These are phyloP conservation scores for Melanophora roralis DNA, from an alignment of 2,888 invertebrate genomes.

Conservation along the genomic window DNA sequence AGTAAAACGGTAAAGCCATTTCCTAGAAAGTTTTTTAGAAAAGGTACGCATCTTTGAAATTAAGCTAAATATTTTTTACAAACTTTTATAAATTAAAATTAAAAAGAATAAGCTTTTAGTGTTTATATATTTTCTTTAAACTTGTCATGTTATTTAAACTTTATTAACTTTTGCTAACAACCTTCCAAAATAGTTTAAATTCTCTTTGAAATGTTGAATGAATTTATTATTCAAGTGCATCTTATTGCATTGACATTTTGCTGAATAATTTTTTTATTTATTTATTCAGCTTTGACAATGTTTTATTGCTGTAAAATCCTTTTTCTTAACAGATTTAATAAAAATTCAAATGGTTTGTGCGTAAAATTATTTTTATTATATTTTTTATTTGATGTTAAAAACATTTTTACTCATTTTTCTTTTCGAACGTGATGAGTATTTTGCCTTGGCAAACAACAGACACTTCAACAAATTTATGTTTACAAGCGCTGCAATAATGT, in stretches of 20 bases:
- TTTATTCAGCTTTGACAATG: not conserved
- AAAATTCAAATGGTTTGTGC: constrained; percentile 1
- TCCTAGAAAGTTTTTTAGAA: not conserved
- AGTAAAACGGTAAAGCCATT: constrained; percentile 10
- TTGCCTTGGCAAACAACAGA: not conserved
- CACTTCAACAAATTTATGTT: too few relatives aligned
- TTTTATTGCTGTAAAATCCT: not conserved
- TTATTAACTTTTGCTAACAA: too few relatives aligned
- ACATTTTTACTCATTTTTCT: not conserved
- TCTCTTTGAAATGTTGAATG: constrained; percentile 7
- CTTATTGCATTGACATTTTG: constrained; percentile 19
- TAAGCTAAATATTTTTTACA: too few relatives aligned
- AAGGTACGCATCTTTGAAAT: not conserved
- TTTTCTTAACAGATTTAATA: not conserved
- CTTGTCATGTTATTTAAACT: too few relatives aligned
- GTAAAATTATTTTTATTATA: not conserved
- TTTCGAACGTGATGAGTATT: not conserved
- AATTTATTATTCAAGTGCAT: constrained; percentile 15
- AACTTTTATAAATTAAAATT: too few relatives aligned
- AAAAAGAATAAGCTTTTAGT: too few relatives aligned
- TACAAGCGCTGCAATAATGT: too few relatives aligned
- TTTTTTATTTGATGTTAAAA: constrained; percentile 22
- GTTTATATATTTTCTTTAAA: too few relatives aligned
- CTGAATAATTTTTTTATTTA: constrained; percentile 20
- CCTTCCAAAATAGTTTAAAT: too few relatives aligned